Evolutionary conservation across 1,140 invertebrate genomes (phyloP), one percentile per base, ranked within the genome.

Genomic region (Arctopsyche grandis): DNA sequence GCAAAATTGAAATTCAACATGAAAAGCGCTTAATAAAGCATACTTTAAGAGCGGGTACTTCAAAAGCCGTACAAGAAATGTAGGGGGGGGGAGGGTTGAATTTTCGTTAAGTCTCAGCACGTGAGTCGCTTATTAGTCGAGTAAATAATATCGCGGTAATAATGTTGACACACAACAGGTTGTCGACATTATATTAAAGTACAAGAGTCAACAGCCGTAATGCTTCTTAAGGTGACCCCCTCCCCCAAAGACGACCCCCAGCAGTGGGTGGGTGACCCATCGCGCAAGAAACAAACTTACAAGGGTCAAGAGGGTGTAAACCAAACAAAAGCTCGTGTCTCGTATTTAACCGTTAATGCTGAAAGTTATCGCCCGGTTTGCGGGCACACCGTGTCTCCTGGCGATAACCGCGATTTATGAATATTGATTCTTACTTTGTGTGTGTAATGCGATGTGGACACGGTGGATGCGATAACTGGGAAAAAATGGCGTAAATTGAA

Each of bases 201-300:
- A 24, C 46, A 16, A 56, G 21, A 74, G 71, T 74, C 71, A 74
- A 74, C 44, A 74, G 46, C 71, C 21, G 43, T 48, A 48, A 70
- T 70, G 69, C 69, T 38, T 73, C 43, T 43, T 73, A 73, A 73
- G 19, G 38, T 48, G 69, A 73, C 69, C 69, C 69, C 69, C 9
- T 4, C 48, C 48, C 12, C 10, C 44, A n/a, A n/a, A 38, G 29
- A 1, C 7, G 1, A 38, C 29, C 29, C 1, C 29, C 29, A 38
- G 29, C 29, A 1, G 29, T 38, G 29, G 29, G 29, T 14, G 48
- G 48, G 48, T 52, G 48, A 52, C 12, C 10, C 48, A 52, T 9
- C 58, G 63, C 9, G 69, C 38, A 73, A 73, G 38, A 22, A 46
- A 73, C 69, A 73, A 73, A 73, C 69, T 48, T 73, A 73, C 69